Conservation (phyloP, 2,113 vertebrate species). For the Gallinago jamesoni region DNA sequence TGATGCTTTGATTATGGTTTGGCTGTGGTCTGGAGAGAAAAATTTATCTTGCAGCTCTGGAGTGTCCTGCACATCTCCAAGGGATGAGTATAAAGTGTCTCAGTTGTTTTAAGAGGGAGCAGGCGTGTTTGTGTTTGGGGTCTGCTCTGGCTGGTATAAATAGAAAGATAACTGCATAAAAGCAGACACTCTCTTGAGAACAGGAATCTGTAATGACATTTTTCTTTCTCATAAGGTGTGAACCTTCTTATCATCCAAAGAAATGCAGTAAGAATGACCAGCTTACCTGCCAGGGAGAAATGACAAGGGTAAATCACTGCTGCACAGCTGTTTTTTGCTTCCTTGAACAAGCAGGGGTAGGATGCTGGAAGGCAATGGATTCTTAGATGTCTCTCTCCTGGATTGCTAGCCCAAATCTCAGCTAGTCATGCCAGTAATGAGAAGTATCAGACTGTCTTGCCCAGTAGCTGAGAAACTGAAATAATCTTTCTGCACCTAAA, state of each 20-base stretch:
- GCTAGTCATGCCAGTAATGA: neutral
- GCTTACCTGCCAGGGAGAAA: neutral
- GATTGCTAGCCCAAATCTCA: neutral
- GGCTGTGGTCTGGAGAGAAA: neutral
- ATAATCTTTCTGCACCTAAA: neutral
- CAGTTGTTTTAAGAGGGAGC: neutral
- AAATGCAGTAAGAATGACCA: neutral
- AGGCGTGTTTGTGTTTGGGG: rapidly evolving
- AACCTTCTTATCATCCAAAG: neutral
- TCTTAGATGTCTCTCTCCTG: neutral
- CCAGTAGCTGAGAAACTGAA: neutral
- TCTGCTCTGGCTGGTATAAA: neutral
- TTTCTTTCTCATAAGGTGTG: neutral
- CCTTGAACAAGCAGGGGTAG: neutral
- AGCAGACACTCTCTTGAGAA: neutral
- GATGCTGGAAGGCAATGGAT: neutral
- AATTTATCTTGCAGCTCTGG: neutral
- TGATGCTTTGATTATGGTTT: neutral
- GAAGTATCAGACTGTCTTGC: neutral
- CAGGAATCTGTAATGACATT: neutral
- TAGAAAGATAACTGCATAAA: neutral
- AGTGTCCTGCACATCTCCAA: neutral
- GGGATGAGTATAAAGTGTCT: neutral
- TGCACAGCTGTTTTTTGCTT: neutral
- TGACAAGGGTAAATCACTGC: neutral